phyloP scores from a whole-genome alignment of 2,113 vertebrate species.

The Mirounga angustirostris region DNA sequence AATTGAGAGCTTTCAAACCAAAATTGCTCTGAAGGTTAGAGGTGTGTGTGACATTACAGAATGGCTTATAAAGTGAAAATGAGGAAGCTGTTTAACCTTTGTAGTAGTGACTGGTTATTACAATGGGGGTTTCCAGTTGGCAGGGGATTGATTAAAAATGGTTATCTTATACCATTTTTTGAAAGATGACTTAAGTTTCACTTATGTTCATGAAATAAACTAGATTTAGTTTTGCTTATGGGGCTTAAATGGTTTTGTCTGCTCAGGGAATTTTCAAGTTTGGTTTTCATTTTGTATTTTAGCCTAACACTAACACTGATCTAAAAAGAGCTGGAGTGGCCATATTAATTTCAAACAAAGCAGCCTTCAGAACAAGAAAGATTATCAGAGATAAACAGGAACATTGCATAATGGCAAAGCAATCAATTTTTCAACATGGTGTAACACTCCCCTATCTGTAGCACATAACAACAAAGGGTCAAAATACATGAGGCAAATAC shows the following conservation, averaged over 20 bases:
- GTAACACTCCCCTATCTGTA: not conserved
- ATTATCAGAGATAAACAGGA: not conserved
- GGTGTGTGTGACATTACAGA: not conserved
- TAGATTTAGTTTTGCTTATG: not conserved
- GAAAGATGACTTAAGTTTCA: not conserved
- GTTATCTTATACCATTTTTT: not conserved
- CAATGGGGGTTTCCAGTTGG: not conserved
- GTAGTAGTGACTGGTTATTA: not conserved
- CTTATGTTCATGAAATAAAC: not conserved
- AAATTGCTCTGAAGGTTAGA: not conserved
- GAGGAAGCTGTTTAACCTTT: not conserved
- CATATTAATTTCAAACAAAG: slow-evolving; percentile 24
- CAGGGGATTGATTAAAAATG: not conserved
- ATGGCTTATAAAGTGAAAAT: not conserved
- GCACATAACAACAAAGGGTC: not conserved
- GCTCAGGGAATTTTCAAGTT: not conserved
- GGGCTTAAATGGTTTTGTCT: not conserved
- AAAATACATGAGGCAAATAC: not conserved
- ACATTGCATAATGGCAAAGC: not conserved
- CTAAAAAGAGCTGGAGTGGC: not conserved
- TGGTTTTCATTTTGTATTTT: slow-evolving; percentile 29
- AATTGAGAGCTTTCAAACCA: not conserved
- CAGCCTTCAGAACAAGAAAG: not conserved
- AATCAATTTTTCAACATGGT: not conserved
- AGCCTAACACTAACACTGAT: not conserved